Evolutionary conservation across 2,797 vertebrate genomes (phyloP).

Genomic region (Cossypha heuglini): DNA sequence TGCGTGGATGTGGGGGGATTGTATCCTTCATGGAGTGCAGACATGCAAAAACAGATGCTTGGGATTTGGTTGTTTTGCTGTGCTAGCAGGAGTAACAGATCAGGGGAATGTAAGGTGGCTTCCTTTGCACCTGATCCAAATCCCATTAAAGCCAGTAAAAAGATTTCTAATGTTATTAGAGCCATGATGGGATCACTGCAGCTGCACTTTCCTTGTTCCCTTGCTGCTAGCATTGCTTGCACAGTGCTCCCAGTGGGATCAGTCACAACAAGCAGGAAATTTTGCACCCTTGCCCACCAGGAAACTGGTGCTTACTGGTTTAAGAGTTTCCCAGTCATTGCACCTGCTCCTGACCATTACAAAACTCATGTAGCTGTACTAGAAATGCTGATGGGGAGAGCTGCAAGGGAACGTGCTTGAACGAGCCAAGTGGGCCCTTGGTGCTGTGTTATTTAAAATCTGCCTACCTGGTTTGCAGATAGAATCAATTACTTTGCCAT

Average conservation of each 20-base stretch:
- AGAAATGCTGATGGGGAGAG: background rate
- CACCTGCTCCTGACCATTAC: background rate
- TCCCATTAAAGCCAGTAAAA: background rate
- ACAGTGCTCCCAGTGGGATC: background rate
- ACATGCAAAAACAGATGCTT: background rate
- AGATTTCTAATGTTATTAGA: background rate
- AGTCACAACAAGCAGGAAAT: background rate
- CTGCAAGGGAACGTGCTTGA: background rate
- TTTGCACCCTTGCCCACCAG: background rate
- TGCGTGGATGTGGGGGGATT: background rate
- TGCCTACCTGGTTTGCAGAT: background rate
- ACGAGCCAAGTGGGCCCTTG: background rate
- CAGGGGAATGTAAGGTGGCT: background rate
- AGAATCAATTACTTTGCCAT: background rate
- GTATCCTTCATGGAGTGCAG: background rate
- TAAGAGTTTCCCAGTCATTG: background rate
- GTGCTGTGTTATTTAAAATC: background rate
- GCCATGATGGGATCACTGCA: background rate
- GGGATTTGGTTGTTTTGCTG: background rate
- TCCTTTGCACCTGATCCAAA: conserved; percentile 10
- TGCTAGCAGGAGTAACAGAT: background rate
- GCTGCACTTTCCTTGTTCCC: background rate
- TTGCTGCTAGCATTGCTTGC: background rate
- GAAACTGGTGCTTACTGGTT: background rate
- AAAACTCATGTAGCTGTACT: background rate